Evolutionary conservation across 2,888 invertebrate species (phyloP).

Genomic region (Parnassius glacialis): DNA sequence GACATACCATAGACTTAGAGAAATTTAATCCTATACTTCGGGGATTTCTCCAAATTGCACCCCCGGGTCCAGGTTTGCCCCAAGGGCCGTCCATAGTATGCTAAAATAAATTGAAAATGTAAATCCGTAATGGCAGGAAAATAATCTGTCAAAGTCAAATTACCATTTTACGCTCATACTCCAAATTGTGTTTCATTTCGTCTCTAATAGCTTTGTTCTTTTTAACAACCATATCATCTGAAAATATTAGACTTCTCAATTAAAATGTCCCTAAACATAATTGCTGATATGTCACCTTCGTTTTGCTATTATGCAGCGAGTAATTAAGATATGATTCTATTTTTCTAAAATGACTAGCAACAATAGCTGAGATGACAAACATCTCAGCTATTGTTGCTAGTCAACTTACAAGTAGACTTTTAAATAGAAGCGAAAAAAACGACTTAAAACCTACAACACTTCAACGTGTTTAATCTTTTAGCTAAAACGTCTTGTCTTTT

Average conservation of each 20-base stretch:
- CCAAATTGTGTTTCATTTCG: constrained; percentile 67
- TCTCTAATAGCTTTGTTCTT: constrained; percentile 72
- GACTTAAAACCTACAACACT: no score
- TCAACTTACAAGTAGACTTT: no score
- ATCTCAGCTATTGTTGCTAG: no score
- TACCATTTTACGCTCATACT: constrained; percentile 81
- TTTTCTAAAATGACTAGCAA: no score
- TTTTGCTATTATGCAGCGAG: background rate
- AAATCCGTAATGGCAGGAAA: constrained; percentile 32
- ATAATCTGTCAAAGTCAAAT: background rate
- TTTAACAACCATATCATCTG: constrained; percentile 82
- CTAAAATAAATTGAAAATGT: constrained; percentile 46
- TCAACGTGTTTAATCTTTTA: no score
- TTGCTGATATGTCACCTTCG: background rate
- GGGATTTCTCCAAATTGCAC: constrained; percentile 87
- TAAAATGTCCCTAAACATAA: background rate
- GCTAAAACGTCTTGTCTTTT: no score
- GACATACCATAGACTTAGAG: constrained; percentile 87
- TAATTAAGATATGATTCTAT: background rate
- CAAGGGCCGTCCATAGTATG: constrained; percentile 78
- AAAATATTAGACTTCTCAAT: constrained; percentile 37
- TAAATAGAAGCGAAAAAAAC: no score
- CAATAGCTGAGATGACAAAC: no score
- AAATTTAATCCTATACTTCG: constrained; percentile 86
- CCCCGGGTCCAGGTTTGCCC: constrained; percentile 87